Evolutionary conservation across 1,140 invertebrate genomes (phyloP).

Genomic region (Diprion similis): DNA sequence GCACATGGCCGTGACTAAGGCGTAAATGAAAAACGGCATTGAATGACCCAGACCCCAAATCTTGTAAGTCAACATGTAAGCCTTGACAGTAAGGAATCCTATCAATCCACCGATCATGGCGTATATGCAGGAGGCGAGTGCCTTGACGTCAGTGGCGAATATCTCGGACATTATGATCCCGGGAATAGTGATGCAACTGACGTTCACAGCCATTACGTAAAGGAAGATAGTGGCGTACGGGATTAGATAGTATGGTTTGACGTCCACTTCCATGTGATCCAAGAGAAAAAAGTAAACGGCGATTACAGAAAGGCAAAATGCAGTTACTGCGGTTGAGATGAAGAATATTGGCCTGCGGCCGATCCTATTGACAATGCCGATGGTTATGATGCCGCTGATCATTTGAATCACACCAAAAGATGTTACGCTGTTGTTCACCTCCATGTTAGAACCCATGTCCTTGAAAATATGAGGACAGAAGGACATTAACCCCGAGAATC

Average conservation of each 20-base stretch:
- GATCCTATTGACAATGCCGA: conserved; percentile 54
- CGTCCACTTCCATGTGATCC: conserved; percentile 39
- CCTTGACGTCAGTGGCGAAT: conserved; percentile 72
- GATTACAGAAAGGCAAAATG: conserved; percentile 58
- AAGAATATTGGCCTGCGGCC: conserved; percentile 62
- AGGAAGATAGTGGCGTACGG: conserved; percentile 67
- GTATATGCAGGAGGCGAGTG: conserved; percentile 70
- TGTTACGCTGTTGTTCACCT: conserved; percentile 49
- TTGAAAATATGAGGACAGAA: conserved; percentile 77
- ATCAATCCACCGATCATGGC: conserved; percentile 72
- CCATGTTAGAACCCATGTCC: conserved; percentile 59
- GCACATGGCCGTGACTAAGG: conserved; percentile 54
- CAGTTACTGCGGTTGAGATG: conserved; percentile 35
- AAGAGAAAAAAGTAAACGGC: conserved; percentile 67
- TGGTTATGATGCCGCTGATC: conserved; percentile 42
- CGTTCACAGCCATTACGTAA: conserved; percentile 71
- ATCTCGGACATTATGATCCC: conserved; percentile 75
- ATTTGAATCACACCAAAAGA: conserved; percentile 61
- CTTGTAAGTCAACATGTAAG: conserved; percentile 69
- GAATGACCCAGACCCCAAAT: conserved; percentile 65
- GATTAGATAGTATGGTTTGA: conserved; percentile 58
- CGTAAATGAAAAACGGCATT: conserved; percentile 75
- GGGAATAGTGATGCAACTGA: conserved; percentile 73
- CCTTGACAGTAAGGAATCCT: conserved; percentile 73
- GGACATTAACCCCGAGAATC: conserved; percentile 73